A percentile compares a stretch with the other conserved stretches of the same genome.
Conservation (phyloP, 2,113 vertebrate genomes). For the Felis chaus region DNA sequence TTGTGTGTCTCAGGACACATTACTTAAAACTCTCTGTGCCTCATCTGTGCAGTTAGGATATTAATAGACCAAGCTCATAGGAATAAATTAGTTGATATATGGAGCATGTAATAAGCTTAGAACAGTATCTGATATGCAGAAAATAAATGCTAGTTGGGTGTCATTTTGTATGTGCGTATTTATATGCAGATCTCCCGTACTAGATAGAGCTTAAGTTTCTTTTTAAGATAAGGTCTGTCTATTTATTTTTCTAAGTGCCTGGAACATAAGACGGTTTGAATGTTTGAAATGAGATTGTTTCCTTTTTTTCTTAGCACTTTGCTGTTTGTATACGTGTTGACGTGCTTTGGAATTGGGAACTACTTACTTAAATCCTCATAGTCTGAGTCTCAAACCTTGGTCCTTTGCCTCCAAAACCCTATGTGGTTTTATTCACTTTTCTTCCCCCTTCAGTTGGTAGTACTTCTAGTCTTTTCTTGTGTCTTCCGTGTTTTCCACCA, state of each 20-base stretch:
- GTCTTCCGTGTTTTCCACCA: neutral
- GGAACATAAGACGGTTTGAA: neutral
- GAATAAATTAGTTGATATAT: slow-evolving; percentile 24
- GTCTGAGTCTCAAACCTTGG: neutral
- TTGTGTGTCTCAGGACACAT: neutral
- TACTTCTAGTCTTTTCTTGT: neutral
- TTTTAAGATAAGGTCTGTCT: neutral
- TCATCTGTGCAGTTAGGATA: neutral
- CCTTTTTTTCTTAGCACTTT: neutral
- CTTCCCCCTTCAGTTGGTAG: neutral
- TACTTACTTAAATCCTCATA: neutral
- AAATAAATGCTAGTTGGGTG: neutral
- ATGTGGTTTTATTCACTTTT: neutral
- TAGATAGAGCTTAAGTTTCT: neutral
- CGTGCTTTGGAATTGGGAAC: neutral
- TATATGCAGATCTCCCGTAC: neutral
- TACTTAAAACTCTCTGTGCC: slow-evolving; percentile 16
- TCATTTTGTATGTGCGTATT: neutral
- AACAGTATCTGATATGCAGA: neutral
- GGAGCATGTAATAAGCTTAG: neutral
- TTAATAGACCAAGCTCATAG: slow-evolving; percentile 11
- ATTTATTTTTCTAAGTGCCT: neutral
- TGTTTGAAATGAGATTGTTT: neutral
- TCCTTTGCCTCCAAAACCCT: neutral
- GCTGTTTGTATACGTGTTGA: neutral